phyloP scores from a whole-genome alignment of 1,140 invertebrate species.

The Brachionus plicatilis region DNA sequence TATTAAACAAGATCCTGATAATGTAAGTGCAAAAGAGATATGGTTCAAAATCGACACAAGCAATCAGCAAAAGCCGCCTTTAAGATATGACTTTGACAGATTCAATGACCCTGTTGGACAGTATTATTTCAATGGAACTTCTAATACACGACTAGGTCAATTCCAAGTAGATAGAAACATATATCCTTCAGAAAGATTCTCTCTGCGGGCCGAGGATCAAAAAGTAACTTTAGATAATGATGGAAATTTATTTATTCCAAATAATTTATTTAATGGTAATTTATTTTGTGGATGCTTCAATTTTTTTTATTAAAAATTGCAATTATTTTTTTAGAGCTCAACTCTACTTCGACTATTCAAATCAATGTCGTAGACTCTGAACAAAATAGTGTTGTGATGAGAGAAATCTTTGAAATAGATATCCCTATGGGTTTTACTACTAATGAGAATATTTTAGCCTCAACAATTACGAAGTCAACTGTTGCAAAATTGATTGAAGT shows the following conservation, averaged over 20 bases:
- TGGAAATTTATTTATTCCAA: slow-evolving; percentile 1
- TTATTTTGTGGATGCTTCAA: too few relatives aligned
- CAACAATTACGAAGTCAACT: not conserved
- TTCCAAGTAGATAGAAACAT: not conserved
- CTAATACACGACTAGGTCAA: not conserved
- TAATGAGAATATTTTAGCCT: not conserved
- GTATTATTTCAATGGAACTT: not conserved
- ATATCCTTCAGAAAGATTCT: not conserved
- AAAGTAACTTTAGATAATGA: slow-evolving; percentile 5
- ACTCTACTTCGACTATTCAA: not conserved
- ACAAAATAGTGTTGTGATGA: not conserved
- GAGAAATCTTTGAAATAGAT: slow-evolving; percentile 14
- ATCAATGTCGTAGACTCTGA: slow-evolving; percentile 4
- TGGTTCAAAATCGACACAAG: not conserved
- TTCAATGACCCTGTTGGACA: not conserved
- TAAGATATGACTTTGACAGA: not conserved
- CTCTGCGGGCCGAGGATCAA: not conserved
- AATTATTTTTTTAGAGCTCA: not conserved
- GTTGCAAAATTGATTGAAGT: not conserved
- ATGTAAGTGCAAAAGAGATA: not conserved
- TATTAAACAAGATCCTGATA: not conserved
- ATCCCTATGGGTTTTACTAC: not conserved
- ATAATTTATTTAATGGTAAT: slow-evolving; percentile 7
- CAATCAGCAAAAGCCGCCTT: not conserved
- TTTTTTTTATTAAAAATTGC: not conserved